phyloP scores from a whole-genome alignment of 2,113 vertebrate species.

The Myotis davidii region DNA sequence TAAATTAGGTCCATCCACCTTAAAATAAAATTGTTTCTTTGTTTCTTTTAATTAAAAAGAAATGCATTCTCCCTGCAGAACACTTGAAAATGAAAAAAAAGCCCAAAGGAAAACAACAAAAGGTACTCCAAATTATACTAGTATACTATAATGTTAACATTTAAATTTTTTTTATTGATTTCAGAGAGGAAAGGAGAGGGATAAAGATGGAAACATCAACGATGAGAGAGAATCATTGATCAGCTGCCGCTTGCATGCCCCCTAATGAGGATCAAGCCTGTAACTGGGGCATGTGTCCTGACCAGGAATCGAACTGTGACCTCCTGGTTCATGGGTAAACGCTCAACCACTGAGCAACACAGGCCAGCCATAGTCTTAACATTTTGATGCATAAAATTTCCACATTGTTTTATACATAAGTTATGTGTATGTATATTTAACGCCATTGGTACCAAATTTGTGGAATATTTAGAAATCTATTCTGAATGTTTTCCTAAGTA shows the following conservation, averaged over 20 bases:
- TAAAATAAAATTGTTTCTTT: slow-evolving; percentile 26
- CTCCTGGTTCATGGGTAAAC: too few relatives aligned
- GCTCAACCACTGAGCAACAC: too few relatives aligned
- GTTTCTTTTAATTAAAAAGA: not conserved
- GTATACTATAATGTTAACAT: too few relatives aligned
- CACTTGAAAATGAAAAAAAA: not conserved
- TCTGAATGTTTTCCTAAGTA: not conserved
- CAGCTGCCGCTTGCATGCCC: too few relatives aligned
- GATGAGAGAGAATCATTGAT: too few relatives aligned
- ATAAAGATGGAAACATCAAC: too few relatives aligned
- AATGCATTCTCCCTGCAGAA: not conserved
- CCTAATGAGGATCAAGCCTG: too few relatives aligned
- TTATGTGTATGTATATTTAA: not conserved
- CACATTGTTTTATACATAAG: not conserved
- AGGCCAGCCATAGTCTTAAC: not conserved
- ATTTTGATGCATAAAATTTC: not conserved
- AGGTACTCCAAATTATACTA: not conserved
- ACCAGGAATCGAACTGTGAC: too few relatives aligned
- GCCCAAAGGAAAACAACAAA: slow-evolving; percentile 14
- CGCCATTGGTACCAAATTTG: not conserved
- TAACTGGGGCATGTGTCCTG: too few relatives aligned
- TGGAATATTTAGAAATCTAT: not conserved
- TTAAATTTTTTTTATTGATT: too few relatives aligned
- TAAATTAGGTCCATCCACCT: not conserved
- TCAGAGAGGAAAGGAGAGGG: too few relatives aligned